phyloP scores from a whole-genome alignment of 2,113 vertebrate genomes.

The Chaenocephalus aceratus region DNA sequence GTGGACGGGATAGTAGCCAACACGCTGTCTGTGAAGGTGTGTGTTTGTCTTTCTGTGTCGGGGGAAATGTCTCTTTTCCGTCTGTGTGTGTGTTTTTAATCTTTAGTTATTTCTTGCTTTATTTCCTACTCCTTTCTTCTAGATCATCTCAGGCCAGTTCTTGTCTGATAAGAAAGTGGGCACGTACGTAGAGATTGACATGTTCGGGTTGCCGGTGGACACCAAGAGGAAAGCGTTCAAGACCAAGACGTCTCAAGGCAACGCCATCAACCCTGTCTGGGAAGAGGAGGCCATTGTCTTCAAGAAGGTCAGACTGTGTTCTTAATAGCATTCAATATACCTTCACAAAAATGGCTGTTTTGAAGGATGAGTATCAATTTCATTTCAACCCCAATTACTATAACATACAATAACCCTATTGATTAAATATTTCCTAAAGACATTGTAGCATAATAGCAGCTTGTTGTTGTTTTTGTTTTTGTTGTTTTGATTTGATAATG shows the following conservation, averaged over 20 bases:
- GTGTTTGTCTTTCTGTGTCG: conserved; percentile 54
- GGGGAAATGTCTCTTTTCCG: not conserved
- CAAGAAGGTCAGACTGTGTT: conserved; percentile 88
- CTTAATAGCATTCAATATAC: not conserved
- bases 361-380: no score
- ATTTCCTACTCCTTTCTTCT: conserved; percentile 11
- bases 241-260: conserved; percentile 96
- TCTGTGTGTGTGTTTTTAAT: not conserved
- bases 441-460: not conserved
- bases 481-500: not conserved
- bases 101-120: not conserved
- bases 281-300: conserved; percentile 97
- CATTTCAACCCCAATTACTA: no score
- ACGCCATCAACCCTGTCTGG: conserved; percentile 96
- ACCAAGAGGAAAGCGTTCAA: conserved; percentile 96
- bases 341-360: not conserved
- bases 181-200: conserved; percentile 97
- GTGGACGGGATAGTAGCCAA: conserved; percentile 98
- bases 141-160: conserved; percentile 99
- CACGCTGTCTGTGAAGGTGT: conserved; percentile 94
- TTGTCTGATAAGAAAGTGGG: conserved; percentile 97
- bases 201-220: conserved; percentile 97
- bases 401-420: no score
- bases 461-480: not conserved
- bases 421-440: not conserved